Evolutionary conservation across 2,113 vertebrate genomes (phyloP).

Genomic region (Circaetus gallicus): DNA sequence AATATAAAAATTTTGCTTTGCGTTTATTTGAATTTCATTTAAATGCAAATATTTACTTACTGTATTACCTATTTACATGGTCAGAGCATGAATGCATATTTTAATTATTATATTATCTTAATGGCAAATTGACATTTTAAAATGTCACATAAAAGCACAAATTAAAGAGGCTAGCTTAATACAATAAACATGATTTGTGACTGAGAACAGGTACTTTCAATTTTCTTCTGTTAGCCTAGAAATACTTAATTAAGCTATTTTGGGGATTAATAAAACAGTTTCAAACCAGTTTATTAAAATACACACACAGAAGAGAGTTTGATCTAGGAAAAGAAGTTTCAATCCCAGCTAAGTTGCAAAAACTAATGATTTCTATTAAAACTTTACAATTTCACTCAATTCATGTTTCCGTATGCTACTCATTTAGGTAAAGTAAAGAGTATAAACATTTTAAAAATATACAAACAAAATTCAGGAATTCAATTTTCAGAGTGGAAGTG

Average conservation of each 20-base stretch:
- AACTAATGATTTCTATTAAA: neutral
- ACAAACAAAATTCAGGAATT: neutral
- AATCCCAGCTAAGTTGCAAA: neutral
- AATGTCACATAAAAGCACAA: slow-evolving; percentile 30
- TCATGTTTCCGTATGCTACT: neutral
- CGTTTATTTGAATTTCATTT: neutral
- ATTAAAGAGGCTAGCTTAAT: neutral
- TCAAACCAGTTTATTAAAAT: neutral
- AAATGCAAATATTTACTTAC: slow-evolving; percentile 22
- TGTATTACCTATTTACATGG: neutral
- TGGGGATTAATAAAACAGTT: neutral
- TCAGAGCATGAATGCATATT: neutral
- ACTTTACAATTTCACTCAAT: neutral
- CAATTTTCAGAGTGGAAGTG: neutral
- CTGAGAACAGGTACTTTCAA: neutral
- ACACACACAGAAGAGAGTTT: neutral
- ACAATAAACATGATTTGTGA: neutral
- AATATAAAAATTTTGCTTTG: neutral
- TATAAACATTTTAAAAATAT: neutral
- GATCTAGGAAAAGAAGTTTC: neutral
- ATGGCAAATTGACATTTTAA: slow-evolving; percentile 24
- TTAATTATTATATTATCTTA: slow-evolving; percentile 3
- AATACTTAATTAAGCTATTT: slow-evolving; percentile 15
- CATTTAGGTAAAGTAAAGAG: neutral
- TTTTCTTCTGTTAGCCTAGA: neutral